Evolutionary conservation across 2,888 invertebrate genomes (phyloP), one percentile per base, ranked within the genome.

Genomic region (Crossocerus cetratus): DNA sequence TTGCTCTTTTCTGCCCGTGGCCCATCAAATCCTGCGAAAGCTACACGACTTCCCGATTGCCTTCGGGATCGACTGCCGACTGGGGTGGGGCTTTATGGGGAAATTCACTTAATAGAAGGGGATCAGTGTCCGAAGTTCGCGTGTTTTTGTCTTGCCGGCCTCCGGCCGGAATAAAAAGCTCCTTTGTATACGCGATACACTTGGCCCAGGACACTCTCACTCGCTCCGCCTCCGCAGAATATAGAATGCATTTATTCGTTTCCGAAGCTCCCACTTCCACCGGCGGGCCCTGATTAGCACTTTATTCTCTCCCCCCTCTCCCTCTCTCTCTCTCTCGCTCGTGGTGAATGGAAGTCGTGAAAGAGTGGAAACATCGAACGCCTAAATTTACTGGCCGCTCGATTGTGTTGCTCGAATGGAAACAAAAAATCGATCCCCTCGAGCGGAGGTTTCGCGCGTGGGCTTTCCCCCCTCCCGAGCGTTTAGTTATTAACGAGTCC

Each of bases 401-500:
- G 58, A 43, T 49, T 45, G 16, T 57, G 56, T 54, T 20, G 61
- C 44, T 49, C 3, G 57, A 18, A 57, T 49, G 23, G 5, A 22
- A 49, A 21, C 44, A 58, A 58, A 45, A 60, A 23, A 60, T 60
- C 60, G 60, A 60, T 72, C 72, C 67, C 67, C 59, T 32, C 74
- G 64, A 64, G 64, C 60, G 44, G 64, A 72, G 72, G 14, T 49
- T 16, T 49, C 16, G 14, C 13, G 14, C 49, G 49, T 49, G 14
- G n/a, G n/a, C 49, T 49, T 14, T 49, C 14, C 16, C 13, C 74
- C 74, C 77, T 77, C 74, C 76, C 1, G 8, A 61, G 63, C 72
- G 59, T 76, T 83, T 60, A 73, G 80, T 83, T 83, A 83, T 84
- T 83, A 83, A 84, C 82, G 83, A 83, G 80, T 76, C 76, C 75